Conservation (phyloP, 2,113 vertebrate genomes). For the Tupaia chinensis region DNA sequence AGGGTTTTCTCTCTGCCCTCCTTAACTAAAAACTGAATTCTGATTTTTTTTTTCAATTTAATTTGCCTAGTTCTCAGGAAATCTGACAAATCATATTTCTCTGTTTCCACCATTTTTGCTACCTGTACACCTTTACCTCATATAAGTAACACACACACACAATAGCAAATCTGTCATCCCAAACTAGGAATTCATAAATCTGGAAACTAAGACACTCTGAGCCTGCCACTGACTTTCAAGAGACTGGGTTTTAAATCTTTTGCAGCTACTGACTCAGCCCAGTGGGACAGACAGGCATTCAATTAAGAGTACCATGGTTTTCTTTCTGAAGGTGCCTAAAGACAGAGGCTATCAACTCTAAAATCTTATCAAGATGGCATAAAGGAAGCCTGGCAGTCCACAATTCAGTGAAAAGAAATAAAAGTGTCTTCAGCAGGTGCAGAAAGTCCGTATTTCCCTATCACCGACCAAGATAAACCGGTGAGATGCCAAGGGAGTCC, state of each 20-base stretch:
- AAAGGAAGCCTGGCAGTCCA: not conserved
- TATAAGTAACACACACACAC: not conserved
- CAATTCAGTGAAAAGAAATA: not conserved
- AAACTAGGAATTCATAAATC: not conserved
- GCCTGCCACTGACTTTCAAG: not conserved
- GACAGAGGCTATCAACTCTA: not conserved
- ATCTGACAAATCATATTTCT: not conserved
- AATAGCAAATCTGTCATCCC: not conserved
- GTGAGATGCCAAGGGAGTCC: not conserved
- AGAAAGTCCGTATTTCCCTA: accelerated
- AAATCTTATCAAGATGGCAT: not conserved
- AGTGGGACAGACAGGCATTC: not conserved
- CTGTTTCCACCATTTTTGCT: not conserved
- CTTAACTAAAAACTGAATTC: not conserved
- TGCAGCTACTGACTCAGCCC: not conserved
- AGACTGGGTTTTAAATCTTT: not conserved
- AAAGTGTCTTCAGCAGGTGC: not conserved
- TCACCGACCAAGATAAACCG: not conserved
- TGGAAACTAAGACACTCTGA: not conserved
- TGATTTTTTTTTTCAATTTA: not conserved
- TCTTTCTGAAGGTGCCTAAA: not conserved
- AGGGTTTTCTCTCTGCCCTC: not conserved
- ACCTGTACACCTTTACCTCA: not conserved
- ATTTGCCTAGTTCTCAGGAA: constrained; percentile 5
- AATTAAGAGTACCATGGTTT: not conserved